Conservation (phyloP, 2,797 vertebrate species). For the Peromyscus nudipes region DNA sequence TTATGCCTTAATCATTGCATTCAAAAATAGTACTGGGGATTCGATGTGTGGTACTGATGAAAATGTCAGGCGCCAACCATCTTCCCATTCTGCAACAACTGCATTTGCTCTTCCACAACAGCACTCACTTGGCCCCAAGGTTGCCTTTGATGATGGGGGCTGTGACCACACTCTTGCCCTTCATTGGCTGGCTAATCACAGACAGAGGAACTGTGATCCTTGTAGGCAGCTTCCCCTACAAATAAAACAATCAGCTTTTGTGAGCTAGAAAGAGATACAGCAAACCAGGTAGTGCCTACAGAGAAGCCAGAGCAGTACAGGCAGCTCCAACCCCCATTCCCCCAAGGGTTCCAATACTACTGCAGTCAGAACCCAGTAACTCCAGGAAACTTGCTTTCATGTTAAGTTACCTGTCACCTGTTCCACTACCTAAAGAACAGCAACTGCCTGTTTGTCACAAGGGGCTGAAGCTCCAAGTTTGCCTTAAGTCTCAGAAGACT, state of each 20-base stretch:
- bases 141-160: slow-evolving; percentile 97
- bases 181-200: slow-evolving; percentile 97
- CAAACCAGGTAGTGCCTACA: neutral
- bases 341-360: neutral
- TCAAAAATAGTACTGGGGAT: neutral
- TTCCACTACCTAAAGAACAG: neutral
- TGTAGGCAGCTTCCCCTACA: slow-evolving; percentile 96
- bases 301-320: neutral
- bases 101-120: neutral
- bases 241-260: slow-evolving; percentile 24
- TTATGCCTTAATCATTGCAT: neutral
- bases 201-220: slow-evolving; percentile 97
- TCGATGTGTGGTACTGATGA: neutral
- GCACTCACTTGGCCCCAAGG: slow-evolving; percentile 96
- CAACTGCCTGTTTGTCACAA: neutral
- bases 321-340: neutral
- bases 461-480: neutral
- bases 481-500: neutral
- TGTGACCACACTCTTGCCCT: slow-evolving; percentile 96
- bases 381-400: neutral
- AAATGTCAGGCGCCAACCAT: neutral
- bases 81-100: neutral
- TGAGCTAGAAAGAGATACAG: neutral
- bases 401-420: neutral
- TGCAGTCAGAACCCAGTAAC: neutral